Evolutionary conservation across 35 echinoderm and acorn worm species (phyloP), one percentile per base, ranked within the genome.

Genomic region (Eucidaris tribuloides): DNA sequence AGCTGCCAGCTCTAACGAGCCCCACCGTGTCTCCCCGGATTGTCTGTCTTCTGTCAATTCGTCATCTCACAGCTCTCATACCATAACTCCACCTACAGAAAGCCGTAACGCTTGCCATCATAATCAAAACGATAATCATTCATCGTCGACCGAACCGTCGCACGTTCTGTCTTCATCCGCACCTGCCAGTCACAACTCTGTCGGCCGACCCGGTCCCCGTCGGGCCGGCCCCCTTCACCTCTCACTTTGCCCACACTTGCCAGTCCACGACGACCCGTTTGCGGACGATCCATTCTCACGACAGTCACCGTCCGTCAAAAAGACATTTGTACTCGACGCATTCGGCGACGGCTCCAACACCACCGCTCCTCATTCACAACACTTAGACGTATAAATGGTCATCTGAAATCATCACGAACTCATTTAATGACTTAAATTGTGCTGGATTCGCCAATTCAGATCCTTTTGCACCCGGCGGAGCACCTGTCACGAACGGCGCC

Each of bases 201-300:
- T 80, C 62, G 28, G 22, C 22, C 25, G 6, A 22, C 11, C 2
- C 38, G 42, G 52, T 41, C 80, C 11, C 56, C 9, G 41, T 80
- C 37, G 0, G 28, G 19, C 20, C 68, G 37, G 7, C 44, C 68
- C 9, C 68, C 44, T 22, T 74, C 84, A 43, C 71, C 45, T 45
- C 55, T 58, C 30, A 33, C 42, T 33, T 48, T 80, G 42, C 58
- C 78, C n/a, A 42, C 4, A 35, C 3, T 81, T 93, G 15, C 91
- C 91, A 14, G 85, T 93, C 42, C 91, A 93, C 56, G 91, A 88
- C 3, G 91, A 93, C 71, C 91, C 91, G 32, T 93, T 93, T 29
- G 91, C 91, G 3, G 91, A 93, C 55, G 85, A 93, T 78, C 91
- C 91, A 74, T 93, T 93, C 45, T 46, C 79, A 5, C 61, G 62